Evolutionary conservation across 2,888 invertebrate genomes (phyloP).

Genomic region (Cyclophora albipunctata): DNA sequence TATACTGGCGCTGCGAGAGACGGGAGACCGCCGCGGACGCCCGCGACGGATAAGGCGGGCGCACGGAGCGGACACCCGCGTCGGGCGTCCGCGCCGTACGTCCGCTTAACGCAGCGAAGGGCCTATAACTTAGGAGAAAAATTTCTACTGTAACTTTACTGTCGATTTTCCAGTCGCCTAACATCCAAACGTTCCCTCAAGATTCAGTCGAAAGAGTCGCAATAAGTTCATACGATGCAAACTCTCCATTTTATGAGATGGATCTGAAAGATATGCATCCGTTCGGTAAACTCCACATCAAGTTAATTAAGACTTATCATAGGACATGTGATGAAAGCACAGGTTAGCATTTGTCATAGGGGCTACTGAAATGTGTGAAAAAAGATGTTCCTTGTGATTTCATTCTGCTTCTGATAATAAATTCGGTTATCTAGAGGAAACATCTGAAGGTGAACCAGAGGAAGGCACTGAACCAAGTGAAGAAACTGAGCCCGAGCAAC

Average conservation of each 20-base stretch:
- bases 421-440: conserved; percentile 11
- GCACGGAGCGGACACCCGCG: too few species aligned
- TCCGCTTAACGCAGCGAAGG: too few species aligned
- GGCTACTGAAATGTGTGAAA: neutral
- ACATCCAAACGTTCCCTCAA: conserved; percentile 56
- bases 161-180: conserved; percentile 39
- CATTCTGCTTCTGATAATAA: neutral
- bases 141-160: neutral
- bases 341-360: conserved; percentile 21
- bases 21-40: too few species aligned
- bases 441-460: conserved; percentile 16
- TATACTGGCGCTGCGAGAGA: too few species aligned
- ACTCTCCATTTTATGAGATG: conserved; percentile 59
- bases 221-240: conserved; percentile 59
- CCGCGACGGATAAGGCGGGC: too few species aligned
- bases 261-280: conserved; percentile 59
- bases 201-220: conserved; percentile 49
- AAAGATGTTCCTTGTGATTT: neutral
- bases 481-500: conserved; percentile 23
- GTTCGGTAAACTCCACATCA: conserved; percentile 53
- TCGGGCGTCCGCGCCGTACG: too few species aligned
- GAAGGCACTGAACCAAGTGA: conserved; percentile 22
- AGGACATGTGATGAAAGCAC: conserved; percentile 45
- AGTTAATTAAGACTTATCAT: conserved; percentile 50
- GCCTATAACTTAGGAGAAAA: conserved; percentile 40